Conservation (phyloP, 2,888 invertebrate genomes). For the Antheraea yamamai region DNA sequence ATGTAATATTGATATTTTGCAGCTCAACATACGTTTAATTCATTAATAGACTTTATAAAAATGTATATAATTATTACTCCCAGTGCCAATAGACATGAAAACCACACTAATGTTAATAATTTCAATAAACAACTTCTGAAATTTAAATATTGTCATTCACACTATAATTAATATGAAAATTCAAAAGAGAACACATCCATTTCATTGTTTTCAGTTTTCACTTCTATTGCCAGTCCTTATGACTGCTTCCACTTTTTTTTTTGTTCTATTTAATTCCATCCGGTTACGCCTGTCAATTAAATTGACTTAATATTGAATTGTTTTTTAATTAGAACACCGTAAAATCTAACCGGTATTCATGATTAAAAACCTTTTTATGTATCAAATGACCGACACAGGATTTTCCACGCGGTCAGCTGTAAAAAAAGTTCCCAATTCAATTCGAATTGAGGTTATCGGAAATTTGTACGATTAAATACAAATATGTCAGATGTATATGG, state of each 20-base stretch:
- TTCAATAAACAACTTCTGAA: too few species aligned
- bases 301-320: neutral
- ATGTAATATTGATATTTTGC: too few species aligned
- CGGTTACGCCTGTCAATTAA: neutral
- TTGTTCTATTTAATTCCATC: neutral
- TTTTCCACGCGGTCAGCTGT: slow-evolving; percentile 47
- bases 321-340: neutral
- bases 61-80: too few species aligned
- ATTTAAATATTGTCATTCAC: too few species aligned
- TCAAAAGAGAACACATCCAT: too few species aligned
- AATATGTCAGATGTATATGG: slow-evolving; percentile 41
- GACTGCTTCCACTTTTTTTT: neutral
- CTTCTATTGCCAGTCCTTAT: too few species aligned
- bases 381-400: slow-evolving; percentile 26
- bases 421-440: slow-evolving; percentile 39
- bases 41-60: too few species aligned
- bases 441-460: slow-evolving; percentile 43
- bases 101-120: too few species aligned
- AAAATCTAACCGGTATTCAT: neutral
- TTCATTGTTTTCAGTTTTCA: too few species aligned
- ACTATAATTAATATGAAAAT: too few species aligned
- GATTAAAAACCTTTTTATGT: neutral
- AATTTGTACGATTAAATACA: slow-evolving; percentile 52
- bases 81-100: too few species aligned
- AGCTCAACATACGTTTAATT: too few species aligned